These are phyloP conservation scores for Gryllus bimaculatus DNA, from an alignment of 1,140 invertebrate genomes.

Conservation along the genomic window DNA sequence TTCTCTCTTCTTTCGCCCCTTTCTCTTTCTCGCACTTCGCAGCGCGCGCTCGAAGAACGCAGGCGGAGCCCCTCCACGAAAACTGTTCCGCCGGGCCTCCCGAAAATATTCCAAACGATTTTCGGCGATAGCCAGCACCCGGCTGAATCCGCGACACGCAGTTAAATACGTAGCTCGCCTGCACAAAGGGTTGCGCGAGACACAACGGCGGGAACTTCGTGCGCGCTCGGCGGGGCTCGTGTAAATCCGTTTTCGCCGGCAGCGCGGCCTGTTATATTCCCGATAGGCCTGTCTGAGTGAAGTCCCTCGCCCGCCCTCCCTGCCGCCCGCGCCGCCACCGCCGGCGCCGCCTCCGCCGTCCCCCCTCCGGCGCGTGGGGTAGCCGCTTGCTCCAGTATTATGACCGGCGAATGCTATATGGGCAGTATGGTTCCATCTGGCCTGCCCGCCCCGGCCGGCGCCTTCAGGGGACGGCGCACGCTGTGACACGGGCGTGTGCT, in stretches of 20 bases:
- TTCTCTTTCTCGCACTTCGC: background rate
- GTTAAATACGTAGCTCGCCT: slow-evolving; percentile 3
- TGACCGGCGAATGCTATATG: slow-evolving; percentile 3
- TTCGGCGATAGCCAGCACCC: background rate
- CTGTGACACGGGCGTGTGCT: background rate
- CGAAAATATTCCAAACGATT: background rate
- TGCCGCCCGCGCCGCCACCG: too few relatives aligned
- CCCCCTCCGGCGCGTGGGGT: background rate
- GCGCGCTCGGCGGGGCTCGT: background rate
- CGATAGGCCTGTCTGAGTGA: slow-evolving; percentile 2
- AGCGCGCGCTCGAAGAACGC: too few relatives aligned
- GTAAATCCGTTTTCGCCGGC: background rate
- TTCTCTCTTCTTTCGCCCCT: background rate
- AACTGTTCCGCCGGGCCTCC: background rate
- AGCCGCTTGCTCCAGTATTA: background rate
- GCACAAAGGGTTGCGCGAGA: background rate
- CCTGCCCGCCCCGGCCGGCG: too few relatives aligned
- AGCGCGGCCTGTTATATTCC: slow-evolving; percentile 2
- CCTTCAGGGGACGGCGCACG: background rate
- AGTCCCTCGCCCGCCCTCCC: background rate
- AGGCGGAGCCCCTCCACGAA: background rate
- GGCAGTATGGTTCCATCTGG: slow-evolving; percentile 2
- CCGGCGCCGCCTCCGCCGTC: too few relatives aligned
- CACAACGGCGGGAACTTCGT: background rate
- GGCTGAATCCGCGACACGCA: background rate